Evolutionary conservation across 1,140 invertebrate genomes (phyloP).

Genomic region (Aphaenogaster ashmeadi): DNA sequence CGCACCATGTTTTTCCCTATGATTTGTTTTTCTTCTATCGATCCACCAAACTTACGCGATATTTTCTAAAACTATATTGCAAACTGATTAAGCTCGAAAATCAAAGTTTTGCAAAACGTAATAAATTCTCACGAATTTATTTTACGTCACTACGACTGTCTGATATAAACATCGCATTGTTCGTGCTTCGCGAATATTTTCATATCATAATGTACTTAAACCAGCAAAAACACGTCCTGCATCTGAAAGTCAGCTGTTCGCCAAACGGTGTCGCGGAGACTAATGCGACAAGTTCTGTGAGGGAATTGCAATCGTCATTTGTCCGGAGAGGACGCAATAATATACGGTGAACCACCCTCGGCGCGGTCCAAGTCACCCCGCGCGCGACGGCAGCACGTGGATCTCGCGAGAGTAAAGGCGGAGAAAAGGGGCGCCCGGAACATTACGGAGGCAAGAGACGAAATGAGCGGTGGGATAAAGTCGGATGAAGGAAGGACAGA

Average conservation of each 20-base stretch:
- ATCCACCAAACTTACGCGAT: background rate
- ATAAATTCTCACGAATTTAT: background rate
- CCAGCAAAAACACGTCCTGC: background rate
- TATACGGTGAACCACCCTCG: conserved; percentile 65
- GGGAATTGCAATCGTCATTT: conserved; percentile 79
- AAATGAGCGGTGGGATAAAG: conserved; percentile 63
- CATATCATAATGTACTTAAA: background rate
- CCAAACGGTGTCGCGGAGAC: conserved; percentile 43
- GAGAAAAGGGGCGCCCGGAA: conserved; percentile 50
- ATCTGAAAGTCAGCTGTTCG: background rate
- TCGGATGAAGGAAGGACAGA: conserved; percentile 31
- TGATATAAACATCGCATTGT: background rate
- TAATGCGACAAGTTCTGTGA: conserved; percentile 68
- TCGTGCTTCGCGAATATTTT: background rate
- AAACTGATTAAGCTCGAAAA: background rate
- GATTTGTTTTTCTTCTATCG: background rate
- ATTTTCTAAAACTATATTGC: background rate
- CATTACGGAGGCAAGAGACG: conserved; percentile 72
- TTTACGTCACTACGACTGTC: background rate
- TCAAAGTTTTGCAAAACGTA: background rate
- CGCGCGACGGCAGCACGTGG: conserved; percentile 47
- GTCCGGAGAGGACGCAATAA: conserved; percentile 73
- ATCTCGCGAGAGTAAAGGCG: conserved; percentile 31
- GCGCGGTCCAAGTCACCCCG: conserved; percentile 9
- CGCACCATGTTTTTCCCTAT: background rate